Evolutionary conservation across 2,113 vertebrate species (phyloP).

Genomic region (Cephalopholis sonnerati): DNA sequence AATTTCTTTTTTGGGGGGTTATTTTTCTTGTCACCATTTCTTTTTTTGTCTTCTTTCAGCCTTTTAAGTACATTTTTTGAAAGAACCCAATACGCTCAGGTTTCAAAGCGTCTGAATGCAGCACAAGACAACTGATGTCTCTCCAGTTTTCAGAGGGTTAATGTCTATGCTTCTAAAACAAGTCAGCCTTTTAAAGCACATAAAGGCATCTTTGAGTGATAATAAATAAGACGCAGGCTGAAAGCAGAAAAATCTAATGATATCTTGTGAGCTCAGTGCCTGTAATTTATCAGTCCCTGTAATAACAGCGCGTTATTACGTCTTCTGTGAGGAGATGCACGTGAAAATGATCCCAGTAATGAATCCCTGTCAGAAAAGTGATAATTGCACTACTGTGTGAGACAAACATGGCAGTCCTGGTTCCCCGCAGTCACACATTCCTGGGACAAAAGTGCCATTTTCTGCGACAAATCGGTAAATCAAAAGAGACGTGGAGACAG

Average conservation of each 20-base stretch:
- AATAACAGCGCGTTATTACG: conserved; percentile 13
- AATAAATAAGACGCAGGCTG: not conserved
- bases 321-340: conserved; percentile 13
- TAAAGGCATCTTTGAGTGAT: not conserved
- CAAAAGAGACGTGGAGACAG: conserved; percentile 79
- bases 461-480: conserved; percentile 83
- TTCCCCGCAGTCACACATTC: conserved; percentile 68
- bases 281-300: conserved; percentile 10
- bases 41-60: too few species aligned
- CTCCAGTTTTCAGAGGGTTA: too few species aligned
- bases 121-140: too few species aligned
- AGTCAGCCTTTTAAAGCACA: conserved; percentile 4
- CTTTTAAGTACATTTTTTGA: too few species aligned
- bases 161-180: not conserved
- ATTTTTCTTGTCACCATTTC: too few species aligned
- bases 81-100: too few species aligned
- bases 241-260: conserved; percentile 14
- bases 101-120: too few species aligned
- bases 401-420: conserved; percentile 61
- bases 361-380: conserved; percentile 25
- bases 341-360: conserved; percentile 34
- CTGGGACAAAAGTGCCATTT: conserved; percentile 81
- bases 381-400: conserved; percentile 34
- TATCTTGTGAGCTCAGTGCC: conserved; percentile 30
- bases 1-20: too few species aligned